Base-by-base conservation (phyloP, 2,113 vertebrate genomes). In the Platichthys stellatus region DNA sequence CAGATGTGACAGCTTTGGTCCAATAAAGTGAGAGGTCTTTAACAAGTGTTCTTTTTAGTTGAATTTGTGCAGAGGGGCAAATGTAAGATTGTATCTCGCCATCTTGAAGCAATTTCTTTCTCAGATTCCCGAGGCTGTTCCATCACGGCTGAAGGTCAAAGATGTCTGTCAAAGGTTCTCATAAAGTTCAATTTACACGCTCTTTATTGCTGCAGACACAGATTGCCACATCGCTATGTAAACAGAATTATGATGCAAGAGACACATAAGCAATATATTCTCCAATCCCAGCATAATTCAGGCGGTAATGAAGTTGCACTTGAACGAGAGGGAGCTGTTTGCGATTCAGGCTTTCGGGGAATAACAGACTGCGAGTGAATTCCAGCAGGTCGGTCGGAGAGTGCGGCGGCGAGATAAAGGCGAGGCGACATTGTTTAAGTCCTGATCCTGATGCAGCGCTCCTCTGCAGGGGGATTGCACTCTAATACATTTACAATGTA, bases 321-420 rank as follows among this genome's bases (percentile, higher is more conserved):
- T 72, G 76, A 91, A 82, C 74, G 83, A 78, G 80, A 75, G 60
- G 70, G 58, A 85, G 78, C 80, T 81, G 86, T 85, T 86, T 88
- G 90, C 64, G 71, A 83, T 72, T 69, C 78, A 60, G 66, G 73
- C 85, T 65, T 85, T 80, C 38, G 90, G 79, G 79, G 86, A 82
- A 78, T 76, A 83, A 81, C 74, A 69, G 78, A 69, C 63, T 57
- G 71, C 20, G 40, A 86, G 80, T 86, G 74, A 81, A 88, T 85
- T 80, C 90, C 87, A 63, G 83, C 78, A 87, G 88, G 86, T 84
- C 82, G 24, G 49, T 38, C 7, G 59, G 84, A 86, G 92, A 91
- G 89, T 92, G 89, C 77, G 84, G 83, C 82, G 26, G 85, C 54
- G 51, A 91, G 92, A 93, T 93, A 92, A 92, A 92, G 82, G 85